Evolutionary conservation across 2,113 vertebrate species (phyloP), one percentile per base, ranked within the genome.

Genomic region (Sapayoa aenigma): DNA sequence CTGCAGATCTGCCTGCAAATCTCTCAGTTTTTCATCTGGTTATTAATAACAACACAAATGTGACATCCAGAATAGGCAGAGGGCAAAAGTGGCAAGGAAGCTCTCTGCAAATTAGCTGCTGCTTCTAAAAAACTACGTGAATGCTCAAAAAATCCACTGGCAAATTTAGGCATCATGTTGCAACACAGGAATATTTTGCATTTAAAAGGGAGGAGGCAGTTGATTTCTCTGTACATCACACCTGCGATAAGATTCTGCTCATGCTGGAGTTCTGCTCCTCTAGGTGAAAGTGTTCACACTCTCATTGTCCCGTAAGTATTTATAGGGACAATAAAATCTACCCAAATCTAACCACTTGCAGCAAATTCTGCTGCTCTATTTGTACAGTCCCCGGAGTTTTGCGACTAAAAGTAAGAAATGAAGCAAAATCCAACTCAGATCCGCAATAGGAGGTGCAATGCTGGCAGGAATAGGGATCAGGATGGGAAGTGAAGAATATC

Each of bases 401-500:
- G 27, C 35, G 47, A 49, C 44, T 80, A 50, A 46, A 88, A 92
- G 37, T 55, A 65, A 86, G 71, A 66, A 86, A 91, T 68, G 25
- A 41, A 80, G 44, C 24, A 84, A 72, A 90, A 86, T 37, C 55
- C 37, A 58, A 2, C 69, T 60, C 35, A 24, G 19, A 19, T 67
- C 42, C 90, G 68, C 72, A 52, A 52, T 5, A 67, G 76, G 65
- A 86, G 69, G 25, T 2, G 14, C 39, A 39, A 2, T 30, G 79
- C 60, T 92, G 76, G 76, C 92, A 94, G 67, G 72, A 84, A 41
- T 14, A n/a, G 52, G 44, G 69, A 85, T 90, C 42, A 44, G 62
- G 87, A 65, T n/a, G 53, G 84, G 78, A 96, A 90, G 68, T 33
- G 90, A 73, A 75, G 80, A 89, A 90, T 82, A 93, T 93, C 86